Base-by-base conservation (phyloP, 2,797 vertebrate genomes). In the Dryobates pubescens region DNA sequence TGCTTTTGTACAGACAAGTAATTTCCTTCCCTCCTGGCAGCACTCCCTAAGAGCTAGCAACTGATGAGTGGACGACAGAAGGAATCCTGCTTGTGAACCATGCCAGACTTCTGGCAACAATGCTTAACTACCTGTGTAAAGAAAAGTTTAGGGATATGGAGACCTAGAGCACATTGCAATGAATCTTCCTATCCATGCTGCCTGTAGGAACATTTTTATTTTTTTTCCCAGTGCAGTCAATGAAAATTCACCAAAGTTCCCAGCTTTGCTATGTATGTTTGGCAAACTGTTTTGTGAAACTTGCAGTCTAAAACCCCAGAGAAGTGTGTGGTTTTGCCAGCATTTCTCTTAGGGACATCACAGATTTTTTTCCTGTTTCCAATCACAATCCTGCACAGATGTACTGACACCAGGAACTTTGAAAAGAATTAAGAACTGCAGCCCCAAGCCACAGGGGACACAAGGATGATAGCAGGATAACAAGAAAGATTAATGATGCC, bases 11-110 rank as follows among this genome's bases (percentile, higher is more conserved):
- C 36, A 80, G 34, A 56, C 38, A 89, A 79, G 59, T n/a, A 77
- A 88, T 88, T 84, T 92, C 71, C 90, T 89, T 45, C 57, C 57
- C 45, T 89, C 85, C 79, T 86, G 88, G 74, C 86, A 94, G 64
- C 80, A 75, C 57, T 69, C 91, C 4, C 0, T 49, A 91, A 80
- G 32, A 87, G 43, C 68, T 70, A 58, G 76, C 43, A 91, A 34
- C 41, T 75, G 69, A 89, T 73, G 65, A 49, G 23, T 13, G 54
- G 34, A 82, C 0, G 5, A 71, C 91, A 84, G 86, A 70, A 90
- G 58, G 72, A 93, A 90, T 86, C 75, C 72, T 88, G 58, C 53
- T 74, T 0, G 0, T 57, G 85, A 92, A 86, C 65, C 24, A 13
- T 29, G 71, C 68, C 87, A 92, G 84, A 58, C 36, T 87, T 86